Evolutionary conservation across 2,113 vertebrate genomes (phyloP), one percentile per base, ranked within the genome.

Genomic region (Ciconia stormi): DNA sequence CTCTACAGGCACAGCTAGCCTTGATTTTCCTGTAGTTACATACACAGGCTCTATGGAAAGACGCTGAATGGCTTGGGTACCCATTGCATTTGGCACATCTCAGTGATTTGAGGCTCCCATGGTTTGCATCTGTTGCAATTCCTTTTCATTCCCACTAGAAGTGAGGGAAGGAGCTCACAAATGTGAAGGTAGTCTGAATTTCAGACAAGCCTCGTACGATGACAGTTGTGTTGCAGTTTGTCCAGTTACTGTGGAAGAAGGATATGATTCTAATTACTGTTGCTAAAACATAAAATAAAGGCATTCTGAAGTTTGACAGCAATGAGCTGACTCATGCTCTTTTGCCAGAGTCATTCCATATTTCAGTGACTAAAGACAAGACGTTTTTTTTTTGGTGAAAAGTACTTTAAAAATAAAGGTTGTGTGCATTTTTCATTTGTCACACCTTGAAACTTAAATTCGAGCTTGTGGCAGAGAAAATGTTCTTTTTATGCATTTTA

Each of bases 21-120:
- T 52, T 52, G 13, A 23, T 78, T 85, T 82, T 84, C 58, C 40
- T 49, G 16, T 38, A n/a, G 66, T 32, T 82, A 13, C 0, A 0
- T 50, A 5, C 34, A 13, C 21, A 80, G 47, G 30, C 12, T 89
- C 25, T 32, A 6, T 0, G 1, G 1, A 3, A 16, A 74, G 85
- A 63, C 27, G 30, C 38, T 34, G 38, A 53, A 59, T 0, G 0
- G 17, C 59, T 61, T 2, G 2, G 65, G 36, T 59, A 34, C 16
- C 40, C 42, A 2, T 20, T 80, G 53, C 22, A n/a, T 59, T 55
- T 87, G 32, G 62, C 44, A 56, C 49, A 13, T 34, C 1, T 5
- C 52, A 4, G 26, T 34, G n/a, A 34, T 81, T 50, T 50, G 29
- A 87, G 49, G 42, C 56, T 49, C 47, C 36, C 3, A 0, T 52